Evolutionary conservation across 2,888 invertebrate species (phyloP).

Genomic region (Harpagoxenus sublaevis): DNA sequence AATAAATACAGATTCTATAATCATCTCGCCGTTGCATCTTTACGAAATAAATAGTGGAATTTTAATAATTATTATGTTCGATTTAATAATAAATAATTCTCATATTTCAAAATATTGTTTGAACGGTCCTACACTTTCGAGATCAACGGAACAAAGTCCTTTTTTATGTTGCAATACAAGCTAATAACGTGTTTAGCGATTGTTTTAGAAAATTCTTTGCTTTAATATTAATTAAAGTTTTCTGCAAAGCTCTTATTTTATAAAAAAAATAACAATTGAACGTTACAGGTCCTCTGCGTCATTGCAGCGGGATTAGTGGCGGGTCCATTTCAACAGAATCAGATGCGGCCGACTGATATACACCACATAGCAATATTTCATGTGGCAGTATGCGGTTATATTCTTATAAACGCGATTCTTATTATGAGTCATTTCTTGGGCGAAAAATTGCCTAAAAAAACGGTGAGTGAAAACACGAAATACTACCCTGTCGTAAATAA

Average conservation of each 20-base stretch:
- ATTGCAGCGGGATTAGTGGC: slow-evolving; percentile 89
- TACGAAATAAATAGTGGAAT: background rate
- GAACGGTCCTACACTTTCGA: background rate
- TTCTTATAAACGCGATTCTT: slow-evolving; percentile 89
- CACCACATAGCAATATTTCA: slow-evolving; percentile 89
- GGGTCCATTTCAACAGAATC: slow-evolving; percentile 88
- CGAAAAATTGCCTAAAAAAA: slow-evolving; percentile 89
- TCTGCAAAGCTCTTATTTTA: background rate
- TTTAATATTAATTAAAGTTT: background rate
- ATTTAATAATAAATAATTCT: background rate
- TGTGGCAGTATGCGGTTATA: slow-evolving; percentile 89
- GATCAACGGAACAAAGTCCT: background rate
- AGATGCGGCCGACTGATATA: slow-evolving; percentile 79
- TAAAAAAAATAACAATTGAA: background rate
- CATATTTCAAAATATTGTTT: background rate
- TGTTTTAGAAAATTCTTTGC: background rate
- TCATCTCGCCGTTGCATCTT: background rate
- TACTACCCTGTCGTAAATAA: background rate
- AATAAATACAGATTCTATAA: background rate
- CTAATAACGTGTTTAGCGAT: background rate
- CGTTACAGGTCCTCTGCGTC: slow-evolving; percentile 88
- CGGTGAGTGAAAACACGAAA: slow-evolving; percentile 80
- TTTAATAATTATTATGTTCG: background rate
- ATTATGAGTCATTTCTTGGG: slow-evolving; percentile 88
- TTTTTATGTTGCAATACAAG: background rate